Percentiles rank a stretch among this genome's conserved stretches.
Conservation (phyloP, 2,113 vertebrate genomes). For the Colossoma macropomum region DNA sequence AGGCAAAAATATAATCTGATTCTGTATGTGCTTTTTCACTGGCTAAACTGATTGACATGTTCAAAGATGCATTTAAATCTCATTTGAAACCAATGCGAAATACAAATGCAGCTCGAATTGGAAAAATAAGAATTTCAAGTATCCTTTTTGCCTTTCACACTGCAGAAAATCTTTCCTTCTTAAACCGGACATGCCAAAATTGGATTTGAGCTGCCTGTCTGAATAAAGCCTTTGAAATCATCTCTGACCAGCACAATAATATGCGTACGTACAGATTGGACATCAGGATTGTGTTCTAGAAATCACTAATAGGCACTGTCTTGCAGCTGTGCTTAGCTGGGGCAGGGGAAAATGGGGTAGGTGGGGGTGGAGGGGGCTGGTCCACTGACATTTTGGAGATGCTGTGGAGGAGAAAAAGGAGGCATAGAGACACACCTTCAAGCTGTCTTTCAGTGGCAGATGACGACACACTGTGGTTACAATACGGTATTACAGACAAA, state of each 20-base stretch:
- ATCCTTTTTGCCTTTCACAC: background rate
- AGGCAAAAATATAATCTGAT: too few species aligned
- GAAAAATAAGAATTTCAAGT: too few species aligned
- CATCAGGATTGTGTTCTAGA: slow-evolving; percentile 10
- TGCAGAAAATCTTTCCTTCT: background rate
- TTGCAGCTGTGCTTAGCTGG: slow-evolving; percentile 18
- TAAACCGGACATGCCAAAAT: background rate
- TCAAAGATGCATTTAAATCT: too few species aligned
- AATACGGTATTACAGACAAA: slow-evolving; percentile 39
- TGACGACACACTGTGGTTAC: slow-evolving; percentile 52
- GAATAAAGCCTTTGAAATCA: background rate
- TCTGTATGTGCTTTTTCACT: too few species aligned
- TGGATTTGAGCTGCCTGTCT: background rate
- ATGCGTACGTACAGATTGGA: slow-evolving; percentile 10
- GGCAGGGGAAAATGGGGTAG: background rate
- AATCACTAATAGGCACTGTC: slow-evolving; percentile 13
- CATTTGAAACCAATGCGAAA: too few species aligned
- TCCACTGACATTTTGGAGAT: slow-evolving; percentile 30
- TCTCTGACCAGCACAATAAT: background rate
- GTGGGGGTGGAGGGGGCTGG: background rate
- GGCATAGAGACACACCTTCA: slow-evolving; percentile 39
- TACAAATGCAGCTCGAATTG: too few species aligned
- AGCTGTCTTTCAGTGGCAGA: slow-evolving; percentile 22
- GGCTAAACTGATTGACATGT: too few species aligned
- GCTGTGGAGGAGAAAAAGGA: slow-evolving; percentile 20